phyloP scores from a whole-genome alignment of 2,888 invertebrate genomes.

The Slavum lentiscoides region DNA sequence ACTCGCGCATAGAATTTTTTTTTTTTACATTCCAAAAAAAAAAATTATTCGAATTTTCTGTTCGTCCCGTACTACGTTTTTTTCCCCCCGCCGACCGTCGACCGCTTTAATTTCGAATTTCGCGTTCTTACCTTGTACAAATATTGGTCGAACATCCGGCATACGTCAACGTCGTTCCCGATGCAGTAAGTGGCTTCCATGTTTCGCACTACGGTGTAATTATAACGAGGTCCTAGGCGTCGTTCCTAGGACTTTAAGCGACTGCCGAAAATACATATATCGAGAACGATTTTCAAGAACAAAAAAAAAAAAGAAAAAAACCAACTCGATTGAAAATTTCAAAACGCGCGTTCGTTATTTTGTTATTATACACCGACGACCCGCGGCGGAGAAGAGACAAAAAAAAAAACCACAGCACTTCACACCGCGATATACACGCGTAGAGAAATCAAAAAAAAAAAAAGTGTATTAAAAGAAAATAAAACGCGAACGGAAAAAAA shows the following conservation, averaged over 20 bases:
- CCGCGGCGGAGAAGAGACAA: neutral
- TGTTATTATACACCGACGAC: too few species aligned
- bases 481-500: too few species aligned
- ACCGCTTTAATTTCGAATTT: too few species aligned
- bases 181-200: constrained; percentile 70
- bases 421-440: neutral
- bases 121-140: constrained; percentile 65
- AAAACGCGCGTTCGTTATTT: neutral
- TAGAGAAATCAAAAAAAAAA: too few species aligned
- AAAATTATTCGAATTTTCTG: too few species aligned
- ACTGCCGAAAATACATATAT: constrained; percentile 34
- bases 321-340: too few species aligned
- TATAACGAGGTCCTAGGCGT: constrained; percentile 41
- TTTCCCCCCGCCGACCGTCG: too few species aligned
- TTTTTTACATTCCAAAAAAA: too few species aligned
- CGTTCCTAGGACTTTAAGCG: constrained; percentile 46
- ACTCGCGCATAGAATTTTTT: neutral
- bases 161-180: constrained; percentile 66
- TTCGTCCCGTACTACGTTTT: neutral
- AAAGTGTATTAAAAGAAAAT: too few species aligned
- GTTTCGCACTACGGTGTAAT: constrained; percentile 60
- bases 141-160: constrained; percentile 71
- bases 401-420: neutral
- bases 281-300: neutral
- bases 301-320: neutral